These are phyloP conservation scores for Charina bottae DNA, from an alignment of 2,113 vertebrate species.

Conservation along the genomic window DNA sequence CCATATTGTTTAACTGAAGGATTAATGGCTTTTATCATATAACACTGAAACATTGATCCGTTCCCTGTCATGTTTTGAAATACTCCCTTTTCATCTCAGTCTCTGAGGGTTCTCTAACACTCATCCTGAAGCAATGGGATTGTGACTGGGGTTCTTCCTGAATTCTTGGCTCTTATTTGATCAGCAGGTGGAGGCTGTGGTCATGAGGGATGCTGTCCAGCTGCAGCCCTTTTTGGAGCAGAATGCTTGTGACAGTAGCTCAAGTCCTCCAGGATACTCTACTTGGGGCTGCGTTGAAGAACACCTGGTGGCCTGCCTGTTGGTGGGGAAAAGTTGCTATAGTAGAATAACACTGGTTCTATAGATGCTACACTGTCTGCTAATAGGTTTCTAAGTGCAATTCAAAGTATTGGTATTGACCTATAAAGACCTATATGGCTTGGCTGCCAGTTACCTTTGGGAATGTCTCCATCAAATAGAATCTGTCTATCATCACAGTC, in stretches of 20 bases:
- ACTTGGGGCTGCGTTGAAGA: not conserved
- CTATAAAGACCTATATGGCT: not conserved
- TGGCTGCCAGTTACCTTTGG: not conserved
- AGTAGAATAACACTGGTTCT: not conserved
- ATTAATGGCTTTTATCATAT: not conserved
- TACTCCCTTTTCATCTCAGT: not conserved
- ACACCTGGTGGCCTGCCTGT: not conserved
- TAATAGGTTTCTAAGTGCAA: not conserved
- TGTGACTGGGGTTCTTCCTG: not conserved
- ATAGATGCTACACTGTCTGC: not conserved
- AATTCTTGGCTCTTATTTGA: not conserved
- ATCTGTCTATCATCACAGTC: not conserved
- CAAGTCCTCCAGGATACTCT: not conserved
- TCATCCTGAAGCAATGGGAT: not conserved
- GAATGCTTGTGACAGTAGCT: not conserved
- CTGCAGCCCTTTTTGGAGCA: not conserved
- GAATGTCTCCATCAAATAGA: not conserved
- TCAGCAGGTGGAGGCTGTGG: not conserved
- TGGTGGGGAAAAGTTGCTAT: not conserved
- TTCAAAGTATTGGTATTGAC: not conserved
- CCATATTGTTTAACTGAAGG: not conserved
- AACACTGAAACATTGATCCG: not conserved
- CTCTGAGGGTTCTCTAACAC: not conserved
- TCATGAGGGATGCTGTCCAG: not conserved
- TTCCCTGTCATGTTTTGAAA: not conserved